Evolutionary conservation across 2,888 invertebrate species (phyloP).

Genomic region (Brachypalpus laphriformis): DNA sequence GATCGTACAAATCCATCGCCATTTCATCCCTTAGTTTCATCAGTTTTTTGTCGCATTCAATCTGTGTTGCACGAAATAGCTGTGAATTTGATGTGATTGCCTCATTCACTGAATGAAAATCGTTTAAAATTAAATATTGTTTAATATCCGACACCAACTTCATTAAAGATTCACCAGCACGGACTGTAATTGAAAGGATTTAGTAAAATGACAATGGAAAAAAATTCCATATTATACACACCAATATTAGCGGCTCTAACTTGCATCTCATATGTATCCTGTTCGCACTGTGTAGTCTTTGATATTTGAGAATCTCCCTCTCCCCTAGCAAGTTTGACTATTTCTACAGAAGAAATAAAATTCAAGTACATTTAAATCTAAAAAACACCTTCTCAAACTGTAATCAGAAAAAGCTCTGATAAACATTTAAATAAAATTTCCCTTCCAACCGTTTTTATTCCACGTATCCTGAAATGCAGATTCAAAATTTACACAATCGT

Average conservation of each 20-base stretch:
- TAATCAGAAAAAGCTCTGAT: not conserved
- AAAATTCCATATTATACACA: conserved; percentile 74
- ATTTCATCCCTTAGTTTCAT: conserved; percentile 97
- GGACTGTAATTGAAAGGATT: conserved; percentile 85
- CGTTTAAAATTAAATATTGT: conserved; percentile 98
- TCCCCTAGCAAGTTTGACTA: conserved; percentile 93
- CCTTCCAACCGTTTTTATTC: conserved; percentile 55
- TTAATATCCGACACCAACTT: conserved; percentile 98
- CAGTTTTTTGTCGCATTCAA: conserved; percentile 96
- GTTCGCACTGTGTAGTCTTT: conserved; percentile 95
- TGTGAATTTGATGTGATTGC: conserved; percentile 97
- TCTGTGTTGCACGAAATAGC: conserved; percentile 93
- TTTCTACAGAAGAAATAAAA: conserved; percentile 86
- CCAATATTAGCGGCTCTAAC: conserved; percentile 97
- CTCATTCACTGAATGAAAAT: conserved; percentile 98
- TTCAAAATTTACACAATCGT: conserved; percentile 6
- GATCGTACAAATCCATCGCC: conserved; percentile 89
- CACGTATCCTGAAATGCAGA: conserved; percentile 55
- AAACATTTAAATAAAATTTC: conserved; percentile 12
- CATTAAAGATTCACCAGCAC: conserved; percentile 98
- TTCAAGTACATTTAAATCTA: not conserved
- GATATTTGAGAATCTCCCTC: conserved; percentile 96
- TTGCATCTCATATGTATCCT: conserved; percentile 98
- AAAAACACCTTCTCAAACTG: conserved; percentile 45
- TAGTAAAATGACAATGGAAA: not conserved